Percentiles rank a stretch among this genome's conserved stretches.
Conservation (phyloP, 2,113 vertebrate species). For the Gasterosteus nipponicus region DNA sequence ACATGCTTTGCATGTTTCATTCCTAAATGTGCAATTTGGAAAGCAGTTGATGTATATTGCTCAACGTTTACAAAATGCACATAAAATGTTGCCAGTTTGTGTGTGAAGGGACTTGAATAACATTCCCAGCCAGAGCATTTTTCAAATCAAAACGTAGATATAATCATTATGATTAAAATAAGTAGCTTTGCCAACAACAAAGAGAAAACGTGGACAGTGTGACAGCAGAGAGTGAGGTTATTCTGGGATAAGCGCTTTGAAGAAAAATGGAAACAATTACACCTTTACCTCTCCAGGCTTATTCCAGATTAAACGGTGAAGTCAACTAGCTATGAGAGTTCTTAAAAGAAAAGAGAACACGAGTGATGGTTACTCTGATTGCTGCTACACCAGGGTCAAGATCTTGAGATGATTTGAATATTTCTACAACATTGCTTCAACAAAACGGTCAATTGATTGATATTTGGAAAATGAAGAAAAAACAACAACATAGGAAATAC, state of each 20-base stretch:
- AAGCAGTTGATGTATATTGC: neutral
- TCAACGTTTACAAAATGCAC: conserved; percentile 5
- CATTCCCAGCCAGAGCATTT: neutral
- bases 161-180: conserved; percentile 9
- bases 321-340: conserved; percentile 79
- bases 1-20: conserved; percentile 4
- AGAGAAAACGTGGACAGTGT: conserved; percentile 35
- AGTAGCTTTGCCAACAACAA: conserved; percentile 35
- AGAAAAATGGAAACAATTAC: conserved; percentile 24
- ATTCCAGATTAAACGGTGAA: conserved; percentile 72
- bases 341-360: conserved; percentile 73
- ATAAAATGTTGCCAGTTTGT: neutral
- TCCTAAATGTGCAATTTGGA: neutral
- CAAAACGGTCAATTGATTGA: conserved; percentile 26
- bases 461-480: conserved; percentile 44
- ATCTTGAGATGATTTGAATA: conserved; percentile 24
- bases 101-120: neutral
- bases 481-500: conserved; percentile 7
- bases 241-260: conserved; percentile 37
- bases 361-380: conserved; percentile 50
- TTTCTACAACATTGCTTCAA: conserved; percentile 2
- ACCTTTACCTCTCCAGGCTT: conserved; percentile 74
- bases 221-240: conserved; percentile 46
- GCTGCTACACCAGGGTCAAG: conserved; percentile 22
- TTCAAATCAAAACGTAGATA: neutral